phyloP scores from a whole-genome alignment of 1,140 invertebrate genomes.

The Pomacea maculata region DNA sequence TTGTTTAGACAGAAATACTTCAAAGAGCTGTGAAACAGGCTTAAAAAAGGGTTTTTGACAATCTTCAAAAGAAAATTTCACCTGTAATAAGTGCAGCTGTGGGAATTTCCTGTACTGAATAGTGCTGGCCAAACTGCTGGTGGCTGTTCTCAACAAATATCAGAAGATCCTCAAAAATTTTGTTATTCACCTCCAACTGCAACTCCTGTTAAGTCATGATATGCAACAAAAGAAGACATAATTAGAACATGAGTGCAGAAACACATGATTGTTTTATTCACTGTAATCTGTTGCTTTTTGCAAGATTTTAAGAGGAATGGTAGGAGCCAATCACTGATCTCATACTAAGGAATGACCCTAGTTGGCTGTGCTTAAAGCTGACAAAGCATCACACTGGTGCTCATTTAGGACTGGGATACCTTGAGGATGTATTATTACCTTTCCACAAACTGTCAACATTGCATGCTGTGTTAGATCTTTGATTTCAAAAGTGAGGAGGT shows the following conservation, averaged over 20 bases:
- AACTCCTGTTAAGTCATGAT: conserved; percentile 44
- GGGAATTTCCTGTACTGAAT: conserved; percentile 48
- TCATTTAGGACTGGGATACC: no score
- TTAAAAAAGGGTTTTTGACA: no score
- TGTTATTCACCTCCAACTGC: conserved; percentile 51
- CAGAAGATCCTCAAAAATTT: conserved; percentile 60
- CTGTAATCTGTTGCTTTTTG: no score
- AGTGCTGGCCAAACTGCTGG: conserved; percentile 8
- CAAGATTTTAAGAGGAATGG: no score
- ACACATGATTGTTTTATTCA: neutral
- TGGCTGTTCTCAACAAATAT: conserved; percentile 41
- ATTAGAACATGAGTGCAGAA: neutral
- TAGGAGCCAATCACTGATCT: no score
- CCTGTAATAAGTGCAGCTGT: conserved; percentile 61
- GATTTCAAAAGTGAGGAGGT: no score
- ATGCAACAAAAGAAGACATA: neutral
- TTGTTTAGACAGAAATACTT: neutral
- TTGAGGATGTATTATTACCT: no score
- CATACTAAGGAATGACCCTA: no score
- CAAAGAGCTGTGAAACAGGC: neutral
- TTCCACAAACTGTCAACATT: no score
- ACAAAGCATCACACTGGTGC: no score
- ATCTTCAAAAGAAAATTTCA: neutral
- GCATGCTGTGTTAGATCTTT: no score
- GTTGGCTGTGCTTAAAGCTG: no score